Base-by-base conservation (phyloP, 1,140 invertebrate species). In the Aphaenogaster rudis region DNA sequence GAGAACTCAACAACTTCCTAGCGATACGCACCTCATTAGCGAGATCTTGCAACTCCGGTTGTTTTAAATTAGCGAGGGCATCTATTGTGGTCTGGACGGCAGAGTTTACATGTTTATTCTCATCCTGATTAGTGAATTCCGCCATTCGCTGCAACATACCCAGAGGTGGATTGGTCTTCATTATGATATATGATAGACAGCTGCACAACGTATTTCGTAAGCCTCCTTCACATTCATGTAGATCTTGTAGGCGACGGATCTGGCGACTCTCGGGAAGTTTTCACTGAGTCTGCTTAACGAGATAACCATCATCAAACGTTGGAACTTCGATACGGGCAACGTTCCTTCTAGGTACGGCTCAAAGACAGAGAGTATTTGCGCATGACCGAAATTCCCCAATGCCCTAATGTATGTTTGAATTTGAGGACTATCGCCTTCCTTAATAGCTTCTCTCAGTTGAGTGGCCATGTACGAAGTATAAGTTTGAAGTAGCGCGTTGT, bases 81-180 rank as follows among this genome's bases (percentile, higher is more conserved):
- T 94, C 77, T 61, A 98, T 97, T 17, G 94, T 93, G 54, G 96
- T 96, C 90, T 97, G 96, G 13, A 97, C 96, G 3, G 96, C 96
- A 61, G 96, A 95, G 79, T 96, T 96, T 0, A 98, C 97, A 42
- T 97, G 96, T 36, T 95, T 94, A 90, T 95, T 96, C 0, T 94
- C 94, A 89, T 98, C 97, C 52, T 95, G 92, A 84, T 97, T 96
- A 3, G 97, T 97, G 92, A 96, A 96, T 87, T 96, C 91, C 63
- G 97, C 97, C 96, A 98, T 97, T 59, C 96, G 95, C 93, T 97
- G 96, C 88, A 97, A 96, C 96, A 97, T 97, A 6, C 92, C 93
- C 21, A 94, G 91, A 0, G 97, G 95, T 15, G 97, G 97, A 59
- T 96, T 94, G 50, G 96, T 95, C 63, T 94, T 95, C 93, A 97